Evolutionary conservation across 2,797 vertebrate genomes (phyloP), one percentile per base, ranked within the genome.

Genomic region (Pelochelys cantorii): DNA sequence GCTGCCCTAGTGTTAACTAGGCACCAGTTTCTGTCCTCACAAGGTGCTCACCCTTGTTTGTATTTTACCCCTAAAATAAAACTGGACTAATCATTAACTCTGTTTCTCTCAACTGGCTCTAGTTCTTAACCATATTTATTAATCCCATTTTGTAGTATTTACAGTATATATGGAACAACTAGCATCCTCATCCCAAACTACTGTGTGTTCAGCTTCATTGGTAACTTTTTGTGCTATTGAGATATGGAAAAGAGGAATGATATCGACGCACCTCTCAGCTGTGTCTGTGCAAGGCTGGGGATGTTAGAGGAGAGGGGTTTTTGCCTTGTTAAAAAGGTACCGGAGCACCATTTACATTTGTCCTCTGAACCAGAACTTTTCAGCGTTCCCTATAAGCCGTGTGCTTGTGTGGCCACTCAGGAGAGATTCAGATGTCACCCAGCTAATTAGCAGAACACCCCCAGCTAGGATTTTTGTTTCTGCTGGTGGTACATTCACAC

Each of bases 61-160:
- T 96, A n/a, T 91, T 92, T 95, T 95, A 91, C 88, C 57, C 80
- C 88, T 84, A 88, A 96, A 97, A 92, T 82, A 92, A 94, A 91
- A 78, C 89, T 20, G 29, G 71, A 95, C 98, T 98, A 98, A 98
- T 97, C 87, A 95, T 95, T 98, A 98, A 98, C 97, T 93, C 75
- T 0, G 9, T 92, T 88, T 94, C 95, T 96, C 86, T 93, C 94
- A 96, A 93, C 91, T 93, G 94, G 94, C 88, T 92, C 79, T 96
- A 93, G 90, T 94, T 92, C 86, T 95, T 97, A 98, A 97, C 94
- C 9, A 3, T 85, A 52, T 93, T 42, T 93, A 94, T 97, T 98
- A 97, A 97, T 96, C 85, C 0, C 22, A 93, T 83, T 86, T 92
- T 27, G 79, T 95, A 95, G 93, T 93, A 56, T 88, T 92, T 90